Evolutionary conservation across 2,113 vertebrate species (phyloP).

Genomic region (Poeciliopsis turrubarensis): DNA sequence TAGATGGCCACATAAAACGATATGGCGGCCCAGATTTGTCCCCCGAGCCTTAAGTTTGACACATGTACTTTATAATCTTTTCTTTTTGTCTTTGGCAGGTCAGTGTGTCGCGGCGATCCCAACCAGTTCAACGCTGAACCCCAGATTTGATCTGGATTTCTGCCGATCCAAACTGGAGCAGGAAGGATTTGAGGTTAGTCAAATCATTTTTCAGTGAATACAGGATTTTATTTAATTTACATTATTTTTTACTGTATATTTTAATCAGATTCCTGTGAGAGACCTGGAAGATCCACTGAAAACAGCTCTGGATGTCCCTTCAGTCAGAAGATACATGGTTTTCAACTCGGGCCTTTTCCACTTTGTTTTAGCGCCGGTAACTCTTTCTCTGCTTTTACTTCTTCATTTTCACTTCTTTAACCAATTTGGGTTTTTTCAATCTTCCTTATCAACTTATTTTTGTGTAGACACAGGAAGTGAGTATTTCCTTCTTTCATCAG

Average conservation of each 20-base stretch:
- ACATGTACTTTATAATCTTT: not conserved
- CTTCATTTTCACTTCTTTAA: not conserved
- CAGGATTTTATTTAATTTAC: not conserved
- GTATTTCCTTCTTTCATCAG: no score
- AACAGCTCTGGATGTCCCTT: constrained; percentile 67
- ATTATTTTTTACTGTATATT: not conserved
- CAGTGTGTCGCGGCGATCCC: constrained; percentile 70
- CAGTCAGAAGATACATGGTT: constrained; percentile 78
- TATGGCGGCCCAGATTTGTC: no score
- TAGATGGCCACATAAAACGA: no score
- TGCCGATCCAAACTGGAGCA: constrained; percentile 69
- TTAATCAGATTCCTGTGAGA: constrained; percentile 66
- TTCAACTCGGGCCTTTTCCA: constrained; percentile 80
- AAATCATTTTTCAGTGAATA: not conserved
- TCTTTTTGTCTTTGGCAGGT: constrained; percentile 56
- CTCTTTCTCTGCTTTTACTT: fast-evolving
- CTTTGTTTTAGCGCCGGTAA: constrained; percentile 77
- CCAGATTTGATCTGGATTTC: constrained; percentile 69
- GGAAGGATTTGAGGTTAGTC: constrained; percentile 74
- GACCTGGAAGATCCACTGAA: constrained; percentile 76
- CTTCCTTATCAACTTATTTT: not conserved
- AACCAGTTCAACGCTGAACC: constrained; percentile 62
- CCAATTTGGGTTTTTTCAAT: not conserved
- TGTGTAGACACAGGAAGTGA: not conserved
- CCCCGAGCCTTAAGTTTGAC: no score